Evolutionary conservation across 2,888 invertebrate genomes (phyloP), one percentile per base, ranked within the genome.

Genomic region (Mimas tiliae): DNA sequence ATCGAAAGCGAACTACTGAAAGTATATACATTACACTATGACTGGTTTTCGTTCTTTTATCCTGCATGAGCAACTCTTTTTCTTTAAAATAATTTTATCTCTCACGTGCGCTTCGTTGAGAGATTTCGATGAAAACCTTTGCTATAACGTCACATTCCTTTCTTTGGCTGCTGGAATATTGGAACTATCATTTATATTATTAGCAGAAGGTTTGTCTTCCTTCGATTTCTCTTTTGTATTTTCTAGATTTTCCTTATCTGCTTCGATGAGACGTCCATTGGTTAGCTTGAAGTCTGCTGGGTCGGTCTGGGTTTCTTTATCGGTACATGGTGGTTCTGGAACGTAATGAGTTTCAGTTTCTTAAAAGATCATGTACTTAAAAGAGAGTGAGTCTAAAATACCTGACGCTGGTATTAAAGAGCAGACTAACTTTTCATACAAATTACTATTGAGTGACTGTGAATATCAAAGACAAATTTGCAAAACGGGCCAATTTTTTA

Each of bases 21-120:
- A 33, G 34, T 45, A 21, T 33, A 12, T 42, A n/a, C 12, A 16
- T 63, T 77, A 91, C 33, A 91, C 93, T 67, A 93, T 74, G 33
- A 93, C 85, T 0, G 93, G 93, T 74, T 86, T 88, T n/a, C 93
- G 74, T 71, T 86, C 90, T 65, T 86, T 88, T 64, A 88, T 73
- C 77, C 85, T 91, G 78, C 93, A 93, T 38, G 93, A 93, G 73
- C 93, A 93, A 74, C 88, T 89, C 74, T 91, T 91, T 73, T 89
- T 89, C 72, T 79, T 88, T 19, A 84, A 70, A 63, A 83, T 81
- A 68, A 83, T 86, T 74, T 83, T 87, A 65, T 82, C 85, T 65
- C 74, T 81, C 50, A 72, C 76, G 70, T 78, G 81, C 64, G 85
- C 85, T 69, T 91, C 89, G 64, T 81, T 85, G 1, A 91, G 80